Evolutionary conservation across 1,140 invertebrate genomes (phyloP), one percentile per base, ranked within the genome.

Genomic region (Heliconius hermathena): DNA sequence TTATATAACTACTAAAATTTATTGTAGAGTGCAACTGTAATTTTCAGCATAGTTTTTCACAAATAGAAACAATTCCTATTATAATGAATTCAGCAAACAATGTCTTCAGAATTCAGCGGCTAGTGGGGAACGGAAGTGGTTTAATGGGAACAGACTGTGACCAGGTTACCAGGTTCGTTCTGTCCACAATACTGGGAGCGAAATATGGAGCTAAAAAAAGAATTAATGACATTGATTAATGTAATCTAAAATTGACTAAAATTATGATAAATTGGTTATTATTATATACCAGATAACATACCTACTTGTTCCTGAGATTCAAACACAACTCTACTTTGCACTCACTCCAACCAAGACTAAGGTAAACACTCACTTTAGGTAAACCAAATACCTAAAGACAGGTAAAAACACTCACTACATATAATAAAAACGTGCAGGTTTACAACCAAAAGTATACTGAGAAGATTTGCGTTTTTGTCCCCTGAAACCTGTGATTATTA

Each of bases 401-500:
- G 22, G 16, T 2, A 26, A 11, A 66, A 16, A 16, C 29, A 26
- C 60, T 26, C 13, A 66, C 60, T 66, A 66, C 60, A 66, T 26
- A 66, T 26, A 66, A 66, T 66, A 66, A 79, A 74, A 83, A 87
- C 85, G 82, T 78, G 75, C 83, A 74, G 78, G 84, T 87, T 89
- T 86, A 83, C 88, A 86, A 89, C 84, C 81, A 87, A 88, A 89
- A 33, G 36, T 83, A 81, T 29, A 90, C 90, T 93, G 88, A 86
- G 80, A 81, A 70, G 73, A 87, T 86, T 82, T 71, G 71, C 73
- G 79, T 86, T 88, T 85, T 88, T 84, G 74, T 79, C 81, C 79
- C 82, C 80, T 85, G 88, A 90, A 88, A 91, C 90, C 87, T 89
- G 88, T 92, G 84, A 93, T 94, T 87, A 94, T 90, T 88, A 82